Evolutionary conservation across 2,113 vertebrate species (phyloP).

Genomic region (Geothlypis trichas): DNA sequence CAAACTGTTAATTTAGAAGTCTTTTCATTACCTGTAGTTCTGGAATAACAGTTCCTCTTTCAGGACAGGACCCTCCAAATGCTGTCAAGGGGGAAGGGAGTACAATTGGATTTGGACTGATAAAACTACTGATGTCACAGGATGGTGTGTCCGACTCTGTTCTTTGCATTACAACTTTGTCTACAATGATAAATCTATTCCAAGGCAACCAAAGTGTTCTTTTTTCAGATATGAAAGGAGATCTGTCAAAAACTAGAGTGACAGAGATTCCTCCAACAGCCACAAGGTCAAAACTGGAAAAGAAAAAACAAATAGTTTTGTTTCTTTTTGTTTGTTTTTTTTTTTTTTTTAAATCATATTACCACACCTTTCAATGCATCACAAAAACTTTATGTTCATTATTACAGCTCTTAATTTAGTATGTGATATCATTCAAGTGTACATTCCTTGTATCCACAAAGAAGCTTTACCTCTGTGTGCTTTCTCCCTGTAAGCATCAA

Average conservation of each 20-base stretch:
- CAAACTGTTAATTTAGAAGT: background rate
- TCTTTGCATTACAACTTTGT: conserved; percentile 92
- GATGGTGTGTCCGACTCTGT: conserved; percentile 71
- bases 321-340: background rate
- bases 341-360: background rate
- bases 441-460: background rate
- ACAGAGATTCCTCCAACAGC: conserved; percentile 91
- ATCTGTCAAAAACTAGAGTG: conserved; percentile 92
- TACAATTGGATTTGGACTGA: conserved; percentile 92
- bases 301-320: conserved; percentile 26
- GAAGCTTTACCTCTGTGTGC: background rate
- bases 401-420: background rate
- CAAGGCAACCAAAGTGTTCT: conserved; percentile 94
- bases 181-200: conserved; percentile 94
- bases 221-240: conserved; percentile 90
- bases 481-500: background rate
- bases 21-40: conserved; percentile 86
- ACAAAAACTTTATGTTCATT: background rate
- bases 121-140: conserved; percentile 87
- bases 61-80: conserved; percentile 89
- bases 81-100: conserved; percentile 92
- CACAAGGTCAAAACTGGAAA: conserved; percentile 92
- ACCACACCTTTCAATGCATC: background rate
- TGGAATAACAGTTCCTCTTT: conserved; percentile 89
- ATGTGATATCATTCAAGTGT: background rate